phyloP scores from a whole-genome alignment of 2,113 vertebrate genomes.

The Fulmarus glacialis region DNA sequence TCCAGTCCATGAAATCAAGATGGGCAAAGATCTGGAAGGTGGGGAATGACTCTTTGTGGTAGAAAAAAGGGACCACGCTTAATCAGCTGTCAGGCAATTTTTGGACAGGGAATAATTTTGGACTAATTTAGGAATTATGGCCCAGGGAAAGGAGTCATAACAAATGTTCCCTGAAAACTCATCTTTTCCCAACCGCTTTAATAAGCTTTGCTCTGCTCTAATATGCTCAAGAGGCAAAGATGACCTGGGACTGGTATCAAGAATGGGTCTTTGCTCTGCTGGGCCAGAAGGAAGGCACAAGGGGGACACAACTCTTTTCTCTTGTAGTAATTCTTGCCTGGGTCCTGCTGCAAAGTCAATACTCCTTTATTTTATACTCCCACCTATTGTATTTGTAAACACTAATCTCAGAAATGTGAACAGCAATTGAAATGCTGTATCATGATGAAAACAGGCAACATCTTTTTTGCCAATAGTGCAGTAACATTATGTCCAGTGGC shows the following conservation, averaged over 20 bases:
- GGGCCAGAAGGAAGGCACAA: neutral
- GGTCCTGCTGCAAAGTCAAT: neutral
- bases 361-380: neutral
- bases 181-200: neutral
- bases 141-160: neutral
- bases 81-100: neutral
- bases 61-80: neutral
- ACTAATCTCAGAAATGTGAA: neutral
- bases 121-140: neutral
- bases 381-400: neutral
- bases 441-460: neutral
- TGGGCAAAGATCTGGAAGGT: neutral
- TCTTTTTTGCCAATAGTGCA: neutral
- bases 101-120: neutral
- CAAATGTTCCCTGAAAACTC: neutral
- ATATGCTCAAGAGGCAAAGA: neutral
- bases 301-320: neutral
- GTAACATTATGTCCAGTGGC: neutral
- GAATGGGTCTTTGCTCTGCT: neutral
- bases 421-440: neutral
- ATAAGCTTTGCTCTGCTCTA: neutral
- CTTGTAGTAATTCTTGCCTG: neutral
- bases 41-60: neutral
- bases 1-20: neutral
- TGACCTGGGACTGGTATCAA: neutral